Evolutionary conservation across 1,140 invertebrate species (phyloP).

Genomic region (silkworm (Bombyx mori)): ASM3026992v2 NC_085115.1:13821001-13821500

Average conservation of each 20-base stretch:
- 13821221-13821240: constrained; percentile 79
- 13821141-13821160: constrained; percentile 24
- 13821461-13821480: too few species aligned
- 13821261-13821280: constrained; percentile 78
- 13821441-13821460: too few species aligned
- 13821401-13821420: neutral
- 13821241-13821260: constrained; percentile 76
- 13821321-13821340: neutral
- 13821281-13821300: constrained; percentile 89
- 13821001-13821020: neutral
- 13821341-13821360: constrained; percentile 5
- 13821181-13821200: constrained; percentile 28
- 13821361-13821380: constrained; percentile 6
- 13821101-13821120: constrained; percentile 38
- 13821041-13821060: constrained; percentile 26
- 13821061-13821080: constrained; percentile 42
- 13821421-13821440: neutral
- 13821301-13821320: constrained; percentile 75
- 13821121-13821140: constrained; percentile 28
- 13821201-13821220: constrained; percentile 42
- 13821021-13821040: constrained; percentile 28
- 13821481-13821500: too few species aligned
- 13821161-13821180: constrained; percentile 35
- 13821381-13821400: constrained; percentile 6
- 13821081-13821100: constrained; percentile 20